A percentile compares a stretch with the other conserved stretches of the same genome.
Conservation (phyloP, 2,113 vertebrate genomes). For the Engraulis encrasicolus region DNA sequence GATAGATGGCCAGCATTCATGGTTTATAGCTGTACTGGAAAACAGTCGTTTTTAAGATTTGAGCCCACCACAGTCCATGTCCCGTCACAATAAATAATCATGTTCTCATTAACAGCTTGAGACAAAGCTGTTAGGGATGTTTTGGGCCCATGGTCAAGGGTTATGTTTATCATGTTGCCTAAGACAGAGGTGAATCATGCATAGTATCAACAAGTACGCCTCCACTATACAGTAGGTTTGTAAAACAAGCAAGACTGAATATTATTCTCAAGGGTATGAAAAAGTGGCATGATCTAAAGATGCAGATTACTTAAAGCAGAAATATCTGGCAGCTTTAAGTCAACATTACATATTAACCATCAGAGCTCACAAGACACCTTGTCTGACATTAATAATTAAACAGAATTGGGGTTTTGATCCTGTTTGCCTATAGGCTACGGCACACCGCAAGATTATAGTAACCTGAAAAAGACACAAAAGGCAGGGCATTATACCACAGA, state of each 20-base stretch:
- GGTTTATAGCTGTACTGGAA: neutral
- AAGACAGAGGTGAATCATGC: no score
- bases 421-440: neutral
- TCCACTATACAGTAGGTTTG: no score
- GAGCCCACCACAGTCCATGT: neutral
- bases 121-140: no score
- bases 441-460: neutral
- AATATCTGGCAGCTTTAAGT: neutral
- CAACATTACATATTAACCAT: neutral
- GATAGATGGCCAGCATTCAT: no score
- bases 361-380: neutral
- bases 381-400: neutral
- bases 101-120: no score
- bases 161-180: no score
- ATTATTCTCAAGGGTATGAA: neutral
- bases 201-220: no score
- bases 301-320: neutral
- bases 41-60: neutral
- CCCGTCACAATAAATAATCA: neutral
- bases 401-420: neutral
- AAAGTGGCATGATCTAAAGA: neutral
- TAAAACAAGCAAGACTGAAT: no score
- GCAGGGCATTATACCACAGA: no score
- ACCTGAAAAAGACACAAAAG: neutral
- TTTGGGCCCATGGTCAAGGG: no score